Evolutionary conservation across 2,888 invertebrate genomes (phyloP).

Genomic region (Thumatha senex): DNA sequence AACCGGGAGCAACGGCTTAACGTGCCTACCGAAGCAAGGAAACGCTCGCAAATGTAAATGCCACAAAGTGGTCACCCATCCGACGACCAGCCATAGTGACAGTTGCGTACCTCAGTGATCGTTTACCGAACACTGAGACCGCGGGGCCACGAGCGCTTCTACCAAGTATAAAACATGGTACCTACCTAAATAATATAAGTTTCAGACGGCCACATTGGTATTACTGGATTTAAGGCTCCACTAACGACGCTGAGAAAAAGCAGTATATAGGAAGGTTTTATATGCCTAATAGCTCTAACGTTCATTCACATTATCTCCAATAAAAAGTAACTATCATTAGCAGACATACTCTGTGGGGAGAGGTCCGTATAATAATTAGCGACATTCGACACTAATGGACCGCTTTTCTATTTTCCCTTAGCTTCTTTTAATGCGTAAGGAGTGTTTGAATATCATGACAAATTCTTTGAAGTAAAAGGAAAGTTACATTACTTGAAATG

Average conservation of each 20-base stretch:
- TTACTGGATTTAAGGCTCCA: conserved; percentile 13
- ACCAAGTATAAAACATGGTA: too few species aligned
- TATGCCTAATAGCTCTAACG: conserved; percentile 38
- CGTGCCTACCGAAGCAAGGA: too few species aligned
- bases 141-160: too few species aligned
- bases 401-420: conserved; percentile 24
- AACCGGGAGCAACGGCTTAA: too few species aligned
- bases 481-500: conserved; percentile 1
- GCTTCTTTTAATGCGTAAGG: conserved; percentile 16
- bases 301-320: conserved; percentile 42
- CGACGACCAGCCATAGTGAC: too few species aligned
- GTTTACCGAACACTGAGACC: too few species aligned
- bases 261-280: conserved; percentile 32
- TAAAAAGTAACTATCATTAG: conserved; percentile 47
- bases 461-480: conserved; percentile 4
- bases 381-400: conserved; percentile 29
- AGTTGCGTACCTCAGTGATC: too few species aligned
- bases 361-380: conserved; percentile 34
- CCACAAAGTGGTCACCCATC: too few species aligned
- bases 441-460: conserved; percentile 4
- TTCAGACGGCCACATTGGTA: conserved; percentile 18
- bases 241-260: conserved; percentile 26
- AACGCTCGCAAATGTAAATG: too few species aligned
- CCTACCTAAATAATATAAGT: neutral
- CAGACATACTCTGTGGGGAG: conserved; percentile 22